Evolutionary conservation across 2,888 invertebrate species (phyloP).

Genomic region (Neuroscelio doddi): DNA sequence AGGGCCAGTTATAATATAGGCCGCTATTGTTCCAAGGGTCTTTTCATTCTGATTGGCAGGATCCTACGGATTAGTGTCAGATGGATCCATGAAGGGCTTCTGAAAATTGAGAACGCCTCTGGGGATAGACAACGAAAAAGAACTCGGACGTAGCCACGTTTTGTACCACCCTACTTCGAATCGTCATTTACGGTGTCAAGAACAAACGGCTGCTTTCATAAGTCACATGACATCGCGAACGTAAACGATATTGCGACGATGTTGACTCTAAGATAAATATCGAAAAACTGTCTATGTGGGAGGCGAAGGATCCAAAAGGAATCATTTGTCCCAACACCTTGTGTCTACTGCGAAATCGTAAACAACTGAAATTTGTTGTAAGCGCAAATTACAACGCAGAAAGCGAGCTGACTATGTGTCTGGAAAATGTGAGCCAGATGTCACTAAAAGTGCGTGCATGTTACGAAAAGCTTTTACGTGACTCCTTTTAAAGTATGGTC

Average conservation of each 20-base stretch:
- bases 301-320: background rate
- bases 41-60: conserved; percentile 53
- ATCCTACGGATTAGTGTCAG: conserved; percentile 55
- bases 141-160: conserved; percentile 6
- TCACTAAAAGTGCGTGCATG: conserved; percentile 3
- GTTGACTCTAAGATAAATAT: conserved; percentile 7
- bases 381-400: background rate
- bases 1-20: conserved; percentile 49
- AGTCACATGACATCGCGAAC: conserved; percentile 16
- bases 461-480: conserved; percentile 2
- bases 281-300: conserved; percentile 1
- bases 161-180: conserved; percentile 23
- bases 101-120: conserved; percentile 47
- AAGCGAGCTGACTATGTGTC: background rate
- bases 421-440: background rate
- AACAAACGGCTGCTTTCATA: conserved; percentile 30
- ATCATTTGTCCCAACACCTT: background rate
- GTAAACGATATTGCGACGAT: conserved; percentile 10
- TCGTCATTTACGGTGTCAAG: conserved; percentile 40
- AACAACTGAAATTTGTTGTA: conserved; percentile 13
- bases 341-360: conserved; percentile 7
- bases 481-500: background rate
- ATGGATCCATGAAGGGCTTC: conserved; percentile 50
- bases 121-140: conserved; percentile 27
- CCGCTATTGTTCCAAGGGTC: conserved; percentile 49